Evolutionary conservation across 2,113 vertebrate genomes (phyloP).

Genomic region (Serilophus lunatus): DNA sequence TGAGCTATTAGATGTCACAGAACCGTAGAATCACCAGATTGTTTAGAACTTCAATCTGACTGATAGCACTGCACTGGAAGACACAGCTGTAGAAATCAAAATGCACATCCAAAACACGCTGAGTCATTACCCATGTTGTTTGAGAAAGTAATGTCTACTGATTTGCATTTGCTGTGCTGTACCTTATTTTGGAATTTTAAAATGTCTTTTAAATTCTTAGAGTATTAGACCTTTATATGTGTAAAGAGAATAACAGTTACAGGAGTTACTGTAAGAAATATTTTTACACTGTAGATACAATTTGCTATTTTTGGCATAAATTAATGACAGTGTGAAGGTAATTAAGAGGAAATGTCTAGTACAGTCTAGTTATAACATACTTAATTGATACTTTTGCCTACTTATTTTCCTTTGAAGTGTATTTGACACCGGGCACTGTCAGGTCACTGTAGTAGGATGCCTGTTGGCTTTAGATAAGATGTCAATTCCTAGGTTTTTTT

Average conservation of each 20-base stretch:
- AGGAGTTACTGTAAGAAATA: background rate
- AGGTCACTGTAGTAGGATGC: background rate
- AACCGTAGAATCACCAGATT: constrained; percentile 3
- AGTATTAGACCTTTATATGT: background rate
- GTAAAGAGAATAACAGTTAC: background rate
- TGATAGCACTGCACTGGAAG: background rate
- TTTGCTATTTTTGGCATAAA: background rate
- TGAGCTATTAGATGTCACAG: background rate
- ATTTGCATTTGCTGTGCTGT: constrained; percentile 9
- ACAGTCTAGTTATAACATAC: background rate
- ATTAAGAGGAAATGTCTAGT: background rate
- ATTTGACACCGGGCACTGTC: background rate
- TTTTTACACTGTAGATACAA: background rate
- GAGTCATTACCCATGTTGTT: constrained; percentile 30
- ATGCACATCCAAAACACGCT: constrained; percentile 1
- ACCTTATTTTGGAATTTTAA: constrained; percentile 11
- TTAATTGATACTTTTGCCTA: background rate
- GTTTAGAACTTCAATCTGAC: background rate
- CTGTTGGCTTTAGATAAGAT: background rate
- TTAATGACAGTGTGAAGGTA: background rate
- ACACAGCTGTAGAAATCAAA: constrained; percentile 32
- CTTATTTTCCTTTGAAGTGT: constrained; percentile 1
- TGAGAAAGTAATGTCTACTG: background rate
- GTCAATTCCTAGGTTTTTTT: background rate
- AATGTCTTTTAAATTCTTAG: background rate